Evolutionary conservation across 2,888 invertebrate genomes (phyloP).

Genomic region (Suillia variegata): DNA sequence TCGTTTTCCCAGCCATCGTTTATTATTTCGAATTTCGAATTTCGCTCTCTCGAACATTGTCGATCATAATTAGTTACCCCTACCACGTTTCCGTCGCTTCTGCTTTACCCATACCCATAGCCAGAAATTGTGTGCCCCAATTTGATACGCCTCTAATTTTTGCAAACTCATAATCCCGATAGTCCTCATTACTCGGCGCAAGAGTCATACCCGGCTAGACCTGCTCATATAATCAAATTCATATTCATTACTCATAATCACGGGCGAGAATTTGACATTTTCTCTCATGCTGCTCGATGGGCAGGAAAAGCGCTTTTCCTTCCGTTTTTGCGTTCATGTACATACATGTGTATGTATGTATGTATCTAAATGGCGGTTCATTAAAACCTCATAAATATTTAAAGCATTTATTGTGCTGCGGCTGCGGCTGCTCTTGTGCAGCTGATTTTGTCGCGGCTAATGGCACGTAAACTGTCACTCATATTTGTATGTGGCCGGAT

Average conservation of each 20-base stretch:
- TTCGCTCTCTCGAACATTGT: constrained; percentile 44
- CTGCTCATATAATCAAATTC: constrained; percentile 16
- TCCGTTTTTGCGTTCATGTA: no score
- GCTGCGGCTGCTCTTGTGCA: not conserved
- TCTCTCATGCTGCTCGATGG: not conserved
- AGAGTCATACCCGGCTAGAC: not conserved
- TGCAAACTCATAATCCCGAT: constrained; percentile 42
- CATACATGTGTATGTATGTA: no score
- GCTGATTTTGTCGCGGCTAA: no score
- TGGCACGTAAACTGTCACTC: constrained; percentile 15
- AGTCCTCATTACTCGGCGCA: not conserved
- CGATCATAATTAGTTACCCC: constrained; percentile 58
- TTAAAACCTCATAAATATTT: constrained; percentile 52
- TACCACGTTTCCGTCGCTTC: constrained; percentile 20
- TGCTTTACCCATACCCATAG: no score
- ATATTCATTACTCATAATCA: constrained; percentile 26
- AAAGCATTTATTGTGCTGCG: constrained; percentile 43
- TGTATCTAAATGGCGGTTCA: no score
- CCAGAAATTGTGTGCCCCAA: no score
- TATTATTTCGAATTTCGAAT: not conserved
- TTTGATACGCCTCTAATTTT: constrained; percentile 44
- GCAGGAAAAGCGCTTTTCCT: not conserved
- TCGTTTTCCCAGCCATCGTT: no score
- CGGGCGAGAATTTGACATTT: not conserved
- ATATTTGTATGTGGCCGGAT: not conserved